Base-by-base conservation (phyloP, 2,888 invertebrate genomes). In the Sthenelais limicola region DNA sequence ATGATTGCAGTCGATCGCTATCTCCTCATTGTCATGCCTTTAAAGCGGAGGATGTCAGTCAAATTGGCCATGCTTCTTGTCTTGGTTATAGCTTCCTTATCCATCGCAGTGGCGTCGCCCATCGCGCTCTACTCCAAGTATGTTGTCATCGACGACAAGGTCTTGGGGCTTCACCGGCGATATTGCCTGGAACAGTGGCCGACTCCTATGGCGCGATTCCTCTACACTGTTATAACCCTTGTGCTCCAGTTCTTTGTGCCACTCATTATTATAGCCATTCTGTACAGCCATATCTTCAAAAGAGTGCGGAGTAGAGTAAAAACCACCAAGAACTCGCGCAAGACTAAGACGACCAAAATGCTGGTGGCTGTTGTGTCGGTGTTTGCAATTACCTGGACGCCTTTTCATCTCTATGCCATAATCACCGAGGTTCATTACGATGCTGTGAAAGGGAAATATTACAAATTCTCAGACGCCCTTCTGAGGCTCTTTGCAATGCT, bases 81-180 rank as follows among this genome's bases (percentile, higher is more conserved):
- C 15, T 51, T 79, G 3, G 68, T 80, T 33, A 85, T 85, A 38
- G 79, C 81, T 5, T 28, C 82, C 18, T 71, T 85, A 4, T 83
- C 87, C 0, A 74, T 82, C 5, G 75, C 79, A 33, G 77, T 85
- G 18, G 81, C 86, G 3, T 78, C 83, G 51, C 87, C 87, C 3
- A 79, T 86, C 83, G 96, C 93, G 0, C 89, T 94, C 12, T 94
- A 93, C 86, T 71, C 74, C 5, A 58, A 74, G 35, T 74, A 76
- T 43, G 43, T 43, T 24, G 76, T 80, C 43, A 74, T 82, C 18
- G 78, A 82, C 68, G 73, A 80, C 67, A 80, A 81, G 28, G 75
- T 79, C n/a, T 58, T 81, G 5, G 69, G 79, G 54, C 73, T 82
- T 12, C 79, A 82, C 73, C 73, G 80, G 66, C 77, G 78, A 30